Percentiles rank a stretch among this genome's conserved stretches.
Evolutionary conservation across 2,797 vertebrate species (phyloP).

Genomic region (Brachymystax lenok): DNA sequence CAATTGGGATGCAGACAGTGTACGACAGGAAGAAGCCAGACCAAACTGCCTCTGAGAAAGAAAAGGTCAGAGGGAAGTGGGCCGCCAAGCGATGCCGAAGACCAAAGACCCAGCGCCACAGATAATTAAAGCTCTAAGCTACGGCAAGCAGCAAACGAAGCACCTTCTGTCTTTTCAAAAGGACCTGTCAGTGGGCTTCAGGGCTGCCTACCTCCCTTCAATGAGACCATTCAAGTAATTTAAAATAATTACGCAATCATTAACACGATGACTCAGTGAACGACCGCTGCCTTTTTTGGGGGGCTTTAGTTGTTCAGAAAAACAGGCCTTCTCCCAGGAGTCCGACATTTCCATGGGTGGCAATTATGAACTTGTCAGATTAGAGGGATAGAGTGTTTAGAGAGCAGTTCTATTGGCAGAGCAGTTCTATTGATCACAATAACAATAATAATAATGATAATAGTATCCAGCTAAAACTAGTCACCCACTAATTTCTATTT

Average conservation of each 20-base stretch:
- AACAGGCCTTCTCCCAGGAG: constrained; percentile 34
- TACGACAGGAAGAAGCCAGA: constrained; percentile 10
- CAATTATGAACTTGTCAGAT: constrained; percentile 52
- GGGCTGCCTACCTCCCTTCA: constrained; percentile 40
- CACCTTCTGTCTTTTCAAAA: constrained; percentile 52
- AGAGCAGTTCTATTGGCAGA: constrained; percentile 32
- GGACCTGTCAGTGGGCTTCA: constrained; percentile 49
- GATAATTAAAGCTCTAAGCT: constrained; percentile 49
- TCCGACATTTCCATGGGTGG: constrained; percentile 27
- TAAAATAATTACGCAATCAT: constrained; percentile 57
- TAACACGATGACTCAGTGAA: constrained; percentile 35
- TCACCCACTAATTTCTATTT: constrained; percentile 27
- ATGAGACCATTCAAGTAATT: constrained; percentile 67
- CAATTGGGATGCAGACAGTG: neutral
- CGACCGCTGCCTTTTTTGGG: constrained; percentile 28
- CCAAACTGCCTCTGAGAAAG: constrained; percentile 17
- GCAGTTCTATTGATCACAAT: constrained; percentile 22
- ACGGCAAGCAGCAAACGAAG: constrained; percentile 39
- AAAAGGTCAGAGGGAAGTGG: constrained; percentile 31
- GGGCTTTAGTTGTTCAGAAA: constrained; percentile 40
- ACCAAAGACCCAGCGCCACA: constrained; percentile 27
- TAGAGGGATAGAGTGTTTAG: constrained; percentile 25
- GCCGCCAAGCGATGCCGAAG: constrained; percentile 15
- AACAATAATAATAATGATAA: too few relatives aligned
- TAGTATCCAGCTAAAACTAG: neutral